Percentiles rank a stretch among this genome's conserved stretches.
Conservation (phyloP, 2,797 vertebrate genomes). For the Sitta carolinensis region DNA sequence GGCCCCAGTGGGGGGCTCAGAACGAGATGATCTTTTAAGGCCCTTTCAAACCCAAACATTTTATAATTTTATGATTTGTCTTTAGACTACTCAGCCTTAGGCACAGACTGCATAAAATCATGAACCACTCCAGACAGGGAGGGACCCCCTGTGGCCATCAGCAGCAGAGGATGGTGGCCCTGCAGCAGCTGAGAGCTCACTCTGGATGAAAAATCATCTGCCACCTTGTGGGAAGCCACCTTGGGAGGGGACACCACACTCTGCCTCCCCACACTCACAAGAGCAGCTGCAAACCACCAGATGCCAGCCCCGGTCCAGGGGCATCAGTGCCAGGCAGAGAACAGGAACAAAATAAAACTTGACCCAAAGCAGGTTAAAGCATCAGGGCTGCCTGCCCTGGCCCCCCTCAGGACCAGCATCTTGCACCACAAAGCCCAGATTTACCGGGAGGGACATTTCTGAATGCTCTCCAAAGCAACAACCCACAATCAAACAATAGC, state of each 20-base stretch:
- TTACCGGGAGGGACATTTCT: slow-evolving; percentile 12
- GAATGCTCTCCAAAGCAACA: background rate
- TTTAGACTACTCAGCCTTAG: background rate
- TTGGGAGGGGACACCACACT: background rate
- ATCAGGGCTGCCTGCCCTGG: background rate
- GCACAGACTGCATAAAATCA: background rate
- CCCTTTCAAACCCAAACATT: background rate
- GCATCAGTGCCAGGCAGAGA: background rate
- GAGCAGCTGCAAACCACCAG: background rate
- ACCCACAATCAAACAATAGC: slow-evolving; percentile 16
- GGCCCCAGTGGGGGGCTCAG: rapidly evolving
- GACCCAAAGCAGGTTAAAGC: background rate
- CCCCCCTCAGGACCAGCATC: background rate
- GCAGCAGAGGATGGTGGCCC: background rate
- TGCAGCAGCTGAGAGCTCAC: background rate
- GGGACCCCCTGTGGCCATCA: background rate
- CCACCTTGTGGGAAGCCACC: background rate
- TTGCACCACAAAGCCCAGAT: background rate
- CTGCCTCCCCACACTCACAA: background rate
- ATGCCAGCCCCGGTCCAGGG: rapidly evolving
- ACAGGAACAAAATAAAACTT: background rate
- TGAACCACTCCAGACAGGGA: background rate
- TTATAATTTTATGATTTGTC: background rate
- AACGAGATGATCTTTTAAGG: background rate
- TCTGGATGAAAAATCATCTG: background rate